A percentile compares a stretch with the other conserved stretches of the same genome.
Evolutionary conservation across 2,797 vertebrate species (phyloP).

Genomic region (Bufotes viridis): DNA sequence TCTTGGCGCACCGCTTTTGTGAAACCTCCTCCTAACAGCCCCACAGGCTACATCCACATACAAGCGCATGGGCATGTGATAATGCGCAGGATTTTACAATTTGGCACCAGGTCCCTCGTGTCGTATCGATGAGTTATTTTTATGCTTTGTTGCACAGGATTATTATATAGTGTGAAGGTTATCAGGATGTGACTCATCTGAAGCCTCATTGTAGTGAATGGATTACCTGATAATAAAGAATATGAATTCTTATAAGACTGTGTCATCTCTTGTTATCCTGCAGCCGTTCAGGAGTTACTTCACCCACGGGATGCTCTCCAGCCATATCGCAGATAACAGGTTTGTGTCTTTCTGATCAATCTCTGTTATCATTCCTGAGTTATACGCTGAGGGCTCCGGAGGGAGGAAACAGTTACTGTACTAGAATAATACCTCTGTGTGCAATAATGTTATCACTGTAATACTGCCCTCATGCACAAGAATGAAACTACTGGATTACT

Average conservation of each 20-base stretch:
- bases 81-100: no score
- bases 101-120: no score
- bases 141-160: neutral
- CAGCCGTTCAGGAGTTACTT: slow-evolving; percentile 95
- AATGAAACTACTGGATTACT: no score
- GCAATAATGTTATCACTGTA: no score
- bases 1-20: no score
- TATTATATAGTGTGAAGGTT: neutral
- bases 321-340: slow-evolving; percentile 94
- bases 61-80: no score
- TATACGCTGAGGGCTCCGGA: neutral
- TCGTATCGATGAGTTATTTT: no score
- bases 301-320: slow-evolving; percentile 93
- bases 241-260: neutral
- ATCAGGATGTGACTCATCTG: neutral
- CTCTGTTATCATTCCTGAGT: neutral
- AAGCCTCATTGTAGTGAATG: neutral
- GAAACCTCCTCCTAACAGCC: no score
- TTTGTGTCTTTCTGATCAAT: slow-evolving; percentile 61
- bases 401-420: slow-evolving; percentile 28
- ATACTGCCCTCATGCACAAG: no score
- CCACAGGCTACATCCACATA: no score
- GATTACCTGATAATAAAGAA: neutral
- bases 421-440: no score
- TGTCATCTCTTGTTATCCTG: neutral